phyloP scores from a whole-genome alignment of 2,888 invertebrate species.

The Galerucella pusilla region DNA sequence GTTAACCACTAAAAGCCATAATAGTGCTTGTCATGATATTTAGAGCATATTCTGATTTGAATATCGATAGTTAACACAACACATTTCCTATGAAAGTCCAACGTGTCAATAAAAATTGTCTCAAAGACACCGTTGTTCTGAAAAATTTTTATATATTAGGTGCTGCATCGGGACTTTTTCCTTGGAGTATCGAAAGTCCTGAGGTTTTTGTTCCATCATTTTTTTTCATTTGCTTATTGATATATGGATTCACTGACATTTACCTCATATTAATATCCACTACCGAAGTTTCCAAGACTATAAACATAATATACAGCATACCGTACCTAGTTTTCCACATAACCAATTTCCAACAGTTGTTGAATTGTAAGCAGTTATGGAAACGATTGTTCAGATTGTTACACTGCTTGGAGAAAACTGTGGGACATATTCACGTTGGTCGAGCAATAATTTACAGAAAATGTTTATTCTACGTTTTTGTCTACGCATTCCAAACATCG shows the following conservation, averaged over 20 bases:
- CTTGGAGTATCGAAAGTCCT: not conserved
- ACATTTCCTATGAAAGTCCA: not conserved
- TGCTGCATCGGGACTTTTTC: not conserved
- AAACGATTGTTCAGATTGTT: not conserved
- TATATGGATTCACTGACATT: not conserved
- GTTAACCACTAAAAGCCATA: not conserved
- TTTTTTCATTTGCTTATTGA: not conserved
- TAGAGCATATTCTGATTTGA: not conserved
- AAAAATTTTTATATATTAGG: not conserved
- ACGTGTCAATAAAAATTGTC: not conserved
- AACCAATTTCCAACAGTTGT: not conserved
- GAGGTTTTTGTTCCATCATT: not conserved
- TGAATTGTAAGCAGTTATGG: not conserved
- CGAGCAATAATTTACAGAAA: not conserved
- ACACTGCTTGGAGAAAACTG: not conserved
- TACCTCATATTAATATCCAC: not conserved
- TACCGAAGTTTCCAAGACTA: not conserved
- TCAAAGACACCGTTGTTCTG: not conserved
- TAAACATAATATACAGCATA: not conserved
- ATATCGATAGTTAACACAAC: slow-evolving; percentile 1
- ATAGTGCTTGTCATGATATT: not conserved
- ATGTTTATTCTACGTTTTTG: not conserved
- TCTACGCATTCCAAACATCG: not conserved
- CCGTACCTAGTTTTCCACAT: not conserved
- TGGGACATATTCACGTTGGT: not conserved